Percentiles rank a stretch among this genome's conserved stretches.
Evolutionary conservation across 2,113 vertebrate genomes (phyloP).

Genomic region (Glaucidium brasilianum): DNA sequence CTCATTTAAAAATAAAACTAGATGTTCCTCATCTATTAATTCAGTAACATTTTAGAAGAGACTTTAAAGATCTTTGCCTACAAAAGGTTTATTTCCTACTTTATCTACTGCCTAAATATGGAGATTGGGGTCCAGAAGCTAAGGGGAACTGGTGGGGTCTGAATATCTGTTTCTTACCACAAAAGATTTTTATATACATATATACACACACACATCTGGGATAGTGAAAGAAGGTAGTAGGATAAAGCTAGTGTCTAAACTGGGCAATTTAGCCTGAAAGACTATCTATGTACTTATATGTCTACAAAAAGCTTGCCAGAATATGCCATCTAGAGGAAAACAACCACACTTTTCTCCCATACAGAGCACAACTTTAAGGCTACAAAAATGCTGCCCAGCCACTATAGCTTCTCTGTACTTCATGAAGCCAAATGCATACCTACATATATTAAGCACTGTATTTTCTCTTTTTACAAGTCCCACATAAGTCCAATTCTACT

Average conservation of each 20-base stretch:
- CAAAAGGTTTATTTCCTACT: neutral
- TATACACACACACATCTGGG: accelerated
- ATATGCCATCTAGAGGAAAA: constrained; percentile 57
- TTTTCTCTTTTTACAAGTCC: neutral
- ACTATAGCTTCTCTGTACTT: neutral
- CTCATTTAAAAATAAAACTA: neutral
- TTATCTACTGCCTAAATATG: neutral
- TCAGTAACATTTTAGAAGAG: neutral
- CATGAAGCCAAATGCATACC: neutral
- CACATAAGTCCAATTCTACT: neutral
- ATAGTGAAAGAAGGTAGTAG: neutral
- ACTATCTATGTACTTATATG: neutral
- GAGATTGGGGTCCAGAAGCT: neutral
- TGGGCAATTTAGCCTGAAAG: neutral
- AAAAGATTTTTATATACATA: neutral
- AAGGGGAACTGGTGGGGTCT: neutral
- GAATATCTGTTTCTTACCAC: neutral
- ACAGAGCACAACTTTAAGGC: neutral
- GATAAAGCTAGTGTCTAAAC: neutral
- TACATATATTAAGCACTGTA: neutral
- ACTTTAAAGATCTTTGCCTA: neutral
- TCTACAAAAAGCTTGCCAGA: constrained; percentile 19
- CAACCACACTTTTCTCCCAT: neutral
- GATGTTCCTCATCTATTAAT: neutral
- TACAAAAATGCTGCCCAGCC: neutral